Percentiles rank a stretch among this genome's conserved stretches.
Conservation (phyloP, 1,140 invertebrate species). For the Augochlora pura region DNA sequence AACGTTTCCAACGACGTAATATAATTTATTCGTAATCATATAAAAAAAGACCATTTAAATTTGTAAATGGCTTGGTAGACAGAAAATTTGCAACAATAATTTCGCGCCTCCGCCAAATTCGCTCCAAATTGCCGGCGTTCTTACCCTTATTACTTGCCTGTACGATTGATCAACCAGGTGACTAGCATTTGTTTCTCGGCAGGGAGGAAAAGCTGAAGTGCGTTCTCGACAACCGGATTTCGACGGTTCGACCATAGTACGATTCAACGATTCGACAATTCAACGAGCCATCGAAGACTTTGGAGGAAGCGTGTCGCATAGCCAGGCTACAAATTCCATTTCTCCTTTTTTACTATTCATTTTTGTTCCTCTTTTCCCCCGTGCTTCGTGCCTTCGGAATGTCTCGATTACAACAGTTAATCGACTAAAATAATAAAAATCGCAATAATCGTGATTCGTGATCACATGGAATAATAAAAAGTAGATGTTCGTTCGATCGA, state of each 20-base stretch:
- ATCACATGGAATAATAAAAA: constrained; percentile 29
- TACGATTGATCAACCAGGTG: constrained; percentile 50
- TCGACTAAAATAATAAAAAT: constrained; percentile 31
- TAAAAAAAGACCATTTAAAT: constrained; percentile 71
- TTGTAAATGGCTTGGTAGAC: constrained; percentile 64
- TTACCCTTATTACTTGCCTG: constrained; percentile 57
- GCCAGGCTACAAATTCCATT: not conserved
- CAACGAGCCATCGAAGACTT: constrained; percentile 17
- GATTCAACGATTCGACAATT: constrained; percentile 10
- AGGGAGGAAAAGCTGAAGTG: constrained; percentile 19
- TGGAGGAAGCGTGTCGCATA: constrained; percentile 5
- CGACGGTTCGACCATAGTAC: not conserved
- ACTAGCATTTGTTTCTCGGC: constrained; percentile 45
- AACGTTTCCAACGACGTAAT: constrained; percentile 68
- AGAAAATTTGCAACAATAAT: constrained; percentile 66
- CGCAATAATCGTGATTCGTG: constrained; percentile 10
- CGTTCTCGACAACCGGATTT: too few species aligned
- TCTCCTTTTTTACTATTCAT: too few species aligned
- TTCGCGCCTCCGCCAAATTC: constrained; percentile 36
- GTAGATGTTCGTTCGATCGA: constrained; percentile 43
- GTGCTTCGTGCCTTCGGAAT: constrained; percentile 52
- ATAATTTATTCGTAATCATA: constrained; percentile 76
- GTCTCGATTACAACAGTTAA: constrained; percentile 43
- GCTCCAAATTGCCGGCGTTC: constrained; percentile 47
- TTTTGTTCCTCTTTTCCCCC: too few species aligned